A percentile compares a stretch with the other conserved stretches of the same genome.
These are phyloP conservation scores for Montifringilla adamsi DNA, from an alignment of 2,113 vertebrate species.

Conservation along the genomic window DNA sequence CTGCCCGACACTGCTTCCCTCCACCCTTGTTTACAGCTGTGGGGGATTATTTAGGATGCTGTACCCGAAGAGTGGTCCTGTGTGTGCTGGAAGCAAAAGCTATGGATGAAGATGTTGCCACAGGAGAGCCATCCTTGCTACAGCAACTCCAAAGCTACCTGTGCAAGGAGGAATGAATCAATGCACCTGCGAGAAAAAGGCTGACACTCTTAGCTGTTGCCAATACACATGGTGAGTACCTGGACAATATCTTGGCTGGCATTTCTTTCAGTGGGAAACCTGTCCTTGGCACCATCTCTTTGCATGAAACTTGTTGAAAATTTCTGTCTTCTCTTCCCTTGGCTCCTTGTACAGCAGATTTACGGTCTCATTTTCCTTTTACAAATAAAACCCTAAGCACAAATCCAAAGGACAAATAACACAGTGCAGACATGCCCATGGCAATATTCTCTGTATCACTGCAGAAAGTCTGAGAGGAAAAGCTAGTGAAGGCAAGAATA, in stretches of 20 bases:
- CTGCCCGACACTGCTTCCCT: not conserved
- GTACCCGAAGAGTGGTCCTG: rapidly evolving
- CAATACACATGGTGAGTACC: not conserved
- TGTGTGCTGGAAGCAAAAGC: not conserved
- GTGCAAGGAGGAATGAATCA: not conserved
- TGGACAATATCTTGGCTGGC: not conserved
- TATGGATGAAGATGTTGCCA: not conserved
- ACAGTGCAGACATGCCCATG: not conserved
- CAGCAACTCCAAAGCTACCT: not conserved
- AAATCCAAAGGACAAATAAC: constrained; percentile 47
- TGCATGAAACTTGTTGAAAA: not conserved
- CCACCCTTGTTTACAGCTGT: not conserved
- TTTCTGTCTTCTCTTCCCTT: not conserved
- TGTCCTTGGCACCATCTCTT: not conserved
- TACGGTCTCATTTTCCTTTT: constrained; percentile 31
- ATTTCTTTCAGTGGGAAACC: not conserved
- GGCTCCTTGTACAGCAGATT: constrained; percentile 25
- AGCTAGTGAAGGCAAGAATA: constrained; percentile 24
- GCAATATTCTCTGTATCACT: constrained; percentile 2
- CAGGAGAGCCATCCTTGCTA: not conserved
- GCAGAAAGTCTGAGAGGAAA: constrained; percentile 18
- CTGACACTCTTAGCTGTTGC: not conserved
- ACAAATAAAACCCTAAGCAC: constrained; percentile 32
- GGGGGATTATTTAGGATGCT: rapidly evolving
- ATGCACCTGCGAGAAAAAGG: not conserved